Evolutionary conservation across 2,888 invertebrate genomes (phyloP).

Genomic region (Notodonta ziczac): DNA sequence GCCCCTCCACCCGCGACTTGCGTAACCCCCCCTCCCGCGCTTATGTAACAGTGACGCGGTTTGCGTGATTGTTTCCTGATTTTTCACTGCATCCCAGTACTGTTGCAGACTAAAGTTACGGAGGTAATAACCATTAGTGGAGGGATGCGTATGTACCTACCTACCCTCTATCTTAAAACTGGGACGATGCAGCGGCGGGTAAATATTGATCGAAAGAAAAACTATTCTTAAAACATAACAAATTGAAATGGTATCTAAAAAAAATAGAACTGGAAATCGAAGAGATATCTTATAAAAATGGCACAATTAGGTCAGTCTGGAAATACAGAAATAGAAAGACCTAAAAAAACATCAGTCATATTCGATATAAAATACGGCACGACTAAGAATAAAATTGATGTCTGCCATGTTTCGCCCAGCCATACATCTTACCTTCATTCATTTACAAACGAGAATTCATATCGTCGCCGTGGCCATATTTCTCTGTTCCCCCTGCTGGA

Average conservation of each 20-base stretch:
- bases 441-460: constrained; percentile 15
- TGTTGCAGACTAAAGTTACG: constrained; percentile 6
- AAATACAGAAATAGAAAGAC: too few species aligned
- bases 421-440: constrained; percentile 6
- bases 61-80: constrained; percentile 68
- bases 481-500: constrained; percentile 14
- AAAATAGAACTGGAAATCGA: too few species aligned
- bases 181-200: neutral
- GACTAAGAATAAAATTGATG: too few species aligned
- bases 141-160: neutral
- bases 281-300: too few species aligned
- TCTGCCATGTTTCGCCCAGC: neutral
- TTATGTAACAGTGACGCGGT: constrained; percentile 78
- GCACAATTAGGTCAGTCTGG: too few species aligned
- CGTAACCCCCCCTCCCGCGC: constrained; percentile 68
- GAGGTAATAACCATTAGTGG: neutral
- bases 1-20: constrained; percentile 53
- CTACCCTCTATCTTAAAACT: neutral
- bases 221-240: neutral
- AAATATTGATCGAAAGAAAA: neutral
- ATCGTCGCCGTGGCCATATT: constrained; percentile 4
- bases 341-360: too few species aligned
- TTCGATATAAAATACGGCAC: too few species aligned
- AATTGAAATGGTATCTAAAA: too few species aligned
- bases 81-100: constrained; percentile 45